Percentiles rank a stretch among this genome's conserved stretches.
Conservation (phyloP, 2,888 invertebrate species). For the Chaetoderma sp. region DNA sequence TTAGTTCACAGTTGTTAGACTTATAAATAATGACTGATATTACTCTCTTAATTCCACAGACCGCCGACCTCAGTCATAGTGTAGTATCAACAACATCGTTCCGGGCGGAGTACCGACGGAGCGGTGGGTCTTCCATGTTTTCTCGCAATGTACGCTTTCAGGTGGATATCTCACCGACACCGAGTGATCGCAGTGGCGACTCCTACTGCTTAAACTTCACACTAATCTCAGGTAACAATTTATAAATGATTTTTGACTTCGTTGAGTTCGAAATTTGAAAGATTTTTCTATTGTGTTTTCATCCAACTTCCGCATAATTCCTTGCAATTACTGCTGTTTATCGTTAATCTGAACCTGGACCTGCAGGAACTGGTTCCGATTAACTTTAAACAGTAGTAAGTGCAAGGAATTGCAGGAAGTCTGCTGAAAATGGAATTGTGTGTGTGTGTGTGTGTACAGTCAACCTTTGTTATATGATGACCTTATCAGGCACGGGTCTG, state of each 20-base stretch:
- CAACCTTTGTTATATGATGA: too few relatives aligned
- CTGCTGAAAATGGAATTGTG: too few relatives aligned
- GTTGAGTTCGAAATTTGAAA: background rate
- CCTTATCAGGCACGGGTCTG: too few relatives aligned
- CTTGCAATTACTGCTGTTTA: too few relatives aligned
- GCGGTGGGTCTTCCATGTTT: constrained; percentile 92
- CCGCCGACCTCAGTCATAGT: constrained; percentile 78
- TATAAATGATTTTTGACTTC: background rate
- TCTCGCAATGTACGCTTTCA: constrained; percentile 96
- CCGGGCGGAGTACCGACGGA: constrained; percentile 94
- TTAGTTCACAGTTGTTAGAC: too few relatives aligned
- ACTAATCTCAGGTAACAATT: constrained; percentile 83
- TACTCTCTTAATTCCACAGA: constrained; percentile 52
- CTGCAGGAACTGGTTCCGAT: too few relatives aligned
- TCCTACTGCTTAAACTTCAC: constrained; percentile 95
- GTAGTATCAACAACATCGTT: constrained; percentile 99
- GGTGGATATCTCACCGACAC: constrained; percentile 68
- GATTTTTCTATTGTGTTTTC: background rate
- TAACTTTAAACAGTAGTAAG: too few relatives aligned
- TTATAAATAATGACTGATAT: too few relatives aligned
- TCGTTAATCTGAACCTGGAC: too few relatives aligned
- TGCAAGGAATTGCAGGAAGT: too few relatives aligned
- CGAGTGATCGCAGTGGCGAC: constrained; percentile 53
- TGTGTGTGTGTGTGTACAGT: too few relatives aligned
- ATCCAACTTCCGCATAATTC: too few relatives aligned